Evolutionary conservation across 2,888 invertebrate genomes (phyloP).

Genomic region (Epinotia nisella): DNA sequence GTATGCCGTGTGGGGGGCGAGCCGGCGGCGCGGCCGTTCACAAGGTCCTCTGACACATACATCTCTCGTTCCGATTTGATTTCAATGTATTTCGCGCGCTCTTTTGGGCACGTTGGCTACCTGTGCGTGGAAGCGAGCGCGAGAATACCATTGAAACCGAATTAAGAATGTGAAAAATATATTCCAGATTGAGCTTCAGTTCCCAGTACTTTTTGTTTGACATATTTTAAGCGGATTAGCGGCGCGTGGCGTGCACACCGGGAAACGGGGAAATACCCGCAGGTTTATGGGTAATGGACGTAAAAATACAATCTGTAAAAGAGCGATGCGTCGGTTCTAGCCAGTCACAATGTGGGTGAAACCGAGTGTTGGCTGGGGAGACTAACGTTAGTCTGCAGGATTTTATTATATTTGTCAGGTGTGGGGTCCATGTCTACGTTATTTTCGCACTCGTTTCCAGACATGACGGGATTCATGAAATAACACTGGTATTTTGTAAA

Average conservation of each 20-base stretch:
- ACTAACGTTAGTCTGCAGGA: too few relatives aligned
- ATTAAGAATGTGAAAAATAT: background rate
- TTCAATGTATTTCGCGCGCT: background rate
- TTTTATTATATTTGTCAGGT: too few relatives aligned
- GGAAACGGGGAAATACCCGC: background rate
- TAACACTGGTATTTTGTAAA: too few relatives aligned
- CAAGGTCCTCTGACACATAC: background rate
- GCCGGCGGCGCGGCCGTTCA: background rate
- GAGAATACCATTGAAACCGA: too few relatives aligned
- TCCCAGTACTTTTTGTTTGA: background rate
- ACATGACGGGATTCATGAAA: too few relatives aligned
- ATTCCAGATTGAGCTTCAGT: background rate
- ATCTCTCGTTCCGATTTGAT: background rate
- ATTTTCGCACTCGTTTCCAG: too few relatives aligned
- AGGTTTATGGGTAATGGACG: background rate
- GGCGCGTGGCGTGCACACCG: background rate
- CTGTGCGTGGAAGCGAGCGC: too few relatives aligned
- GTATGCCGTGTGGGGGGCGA: background rate
- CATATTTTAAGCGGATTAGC: background rate
- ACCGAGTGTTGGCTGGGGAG: background rate
- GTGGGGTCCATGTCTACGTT: too few relatives aligned
- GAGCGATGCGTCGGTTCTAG: background rate
- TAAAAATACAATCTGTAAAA: background rate
- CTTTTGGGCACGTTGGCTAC: too few relatives aligned
- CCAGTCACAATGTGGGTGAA: too few relatives aligned